Conservation (phyloP, 1,140 invertebrate species). For the Choristoneura fumiferana region DNA sequence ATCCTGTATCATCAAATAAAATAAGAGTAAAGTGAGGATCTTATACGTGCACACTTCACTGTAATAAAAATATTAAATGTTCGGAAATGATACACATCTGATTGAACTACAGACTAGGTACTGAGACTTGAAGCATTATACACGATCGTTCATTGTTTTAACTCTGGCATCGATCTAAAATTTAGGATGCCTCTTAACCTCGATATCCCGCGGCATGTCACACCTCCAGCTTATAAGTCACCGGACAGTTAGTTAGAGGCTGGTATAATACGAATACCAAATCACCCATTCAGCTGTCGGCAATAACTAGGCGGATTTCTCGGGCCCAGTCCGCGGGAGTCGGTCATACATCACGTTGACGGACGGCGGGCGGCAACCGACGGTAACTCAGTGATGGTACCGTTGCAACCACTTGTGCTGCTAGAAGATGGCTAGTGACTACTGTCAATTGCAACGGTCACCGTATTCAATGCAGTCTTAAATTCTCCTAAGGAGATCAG, state of each 20-base stretch:
- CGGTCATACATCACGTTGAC: conserved; percentile 9
- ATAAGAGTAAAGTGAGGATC: too few species aligned
- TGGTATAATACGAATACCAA: conserved; percentile 16
- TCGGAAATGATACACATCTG: too few species aligned
- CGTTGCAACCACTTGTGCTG: background rate
- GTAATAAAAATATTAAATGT: too few species aligned
- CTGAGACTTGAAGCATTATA: too few species aligned
- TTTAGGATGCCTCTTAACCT: background rate
- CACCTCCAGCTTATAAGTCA: conserved; percentile 2
- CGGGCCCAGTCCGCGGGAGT: conserved; percentile 1
- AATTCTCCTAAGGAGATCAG: conserved; percentile 7
- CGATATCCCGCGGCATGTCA: conserved; percentile 2
- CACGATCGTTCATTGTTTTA: too few species aligned
- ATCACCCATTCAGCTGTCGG: conserved; percentile 17
- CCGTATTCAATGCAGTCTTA: conserved; percentile 12
- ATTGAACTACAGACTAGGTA: too few species aligned
- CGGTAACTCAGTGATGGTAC: conserved; percentile 13
- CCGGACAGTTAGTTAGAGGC: conserved; percentile 1
- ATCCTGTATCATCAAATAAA: too few species aligned
- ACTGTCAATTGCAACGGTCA: conserved; percentile 15
- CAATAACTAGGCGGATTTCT: conserved; percentile 10
- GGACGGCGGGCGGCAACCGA: conserved; percentile 10
- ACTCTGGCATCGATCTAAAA: background rate
- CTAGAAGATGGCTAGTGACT: background rate
- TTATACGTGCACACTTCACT: too few species aligned